Percentiles rank a stretch among this genome's conserved stretches.
phyloP scores from a whole-genome alignment of 2,888 invertebrate genomes.

The Dysmachus trigonus region DNA sequence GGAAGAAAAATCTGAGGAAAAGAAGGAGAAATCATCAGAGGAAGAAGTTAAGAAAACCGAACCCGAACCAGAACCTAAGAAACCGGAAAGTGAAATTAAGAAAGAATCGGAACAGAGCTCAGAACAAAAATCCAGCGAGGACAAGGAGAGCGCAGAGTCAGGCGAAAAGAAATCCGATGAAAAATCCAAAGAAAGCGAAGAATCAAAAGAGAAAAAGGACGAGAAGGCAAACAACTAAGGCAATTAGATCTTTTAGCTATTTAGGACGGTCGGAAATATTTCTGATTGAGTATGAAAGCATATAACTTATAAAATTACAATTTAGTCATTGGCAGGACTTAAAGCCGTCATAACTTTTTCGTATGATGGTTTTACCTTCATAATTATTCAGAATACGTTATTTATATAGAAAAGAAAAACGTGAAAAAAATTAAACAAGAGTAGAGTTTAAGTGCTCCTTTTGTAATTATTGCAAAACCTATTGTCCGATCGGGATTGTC shows the following conservation, averaged over 20 bases:
- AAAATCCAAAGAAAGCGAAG: slow-evolving; percentile 54
- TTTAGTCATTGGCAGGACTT: slow-evolving; percentile 42
- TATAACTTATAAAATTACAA: slow-evolving; percentile 37
- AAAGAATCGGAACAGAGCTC: slow-evolving; percentile 55
- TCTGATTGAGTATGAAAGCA: slow-evolving; percentile 28
- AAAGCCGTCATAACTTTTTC: slow-evolving; percentile 33
- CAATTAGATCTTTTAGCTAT: slow-evolving; percentile 46
- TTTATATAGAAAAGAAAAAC: slow-evolving; percentile 30
- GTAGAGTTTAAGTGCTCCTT: slow-evolving; percentile 28
- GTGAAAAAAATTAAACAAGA: neutral
- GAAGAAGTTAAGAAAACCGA: slow-evolving; percentile 55
- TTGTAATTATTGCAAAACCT: slow-evolving; percentile 1
- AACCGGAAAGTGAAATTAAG: slow-evolving; percentile 52
- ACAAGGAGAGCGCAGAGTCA: slow-evolving; percentile 47
- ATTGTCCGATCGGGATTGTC: slow-evolving; percentile 6
- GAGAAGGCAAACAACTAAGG: slow-evolving; percentile 47
- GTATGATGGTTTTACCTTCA: slow-evolving; percentile 30
- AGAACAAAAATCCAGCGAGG: slow-evolving; percentile 48
- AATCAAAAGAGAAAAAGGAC: slow-evolving; percentile 47
- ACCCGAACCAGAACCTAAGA: slow-evolving; percentile 48
- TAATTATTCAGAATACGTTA: slow-evolving; percentile 37
- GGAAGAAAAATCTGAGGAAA: slow-evolving; percentile 54
- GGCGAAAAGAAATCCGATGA: slow-evolving; percentile 50
- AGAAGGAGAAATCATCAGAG: slow-evolving; percentile 51
- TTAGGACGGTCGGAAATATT: slow-evolving; percentile 24